Evolutionary conservation across 1,140 invertebrate species (phyloP).

Genomic region (Leptestheria dahalacensis): DNA sequence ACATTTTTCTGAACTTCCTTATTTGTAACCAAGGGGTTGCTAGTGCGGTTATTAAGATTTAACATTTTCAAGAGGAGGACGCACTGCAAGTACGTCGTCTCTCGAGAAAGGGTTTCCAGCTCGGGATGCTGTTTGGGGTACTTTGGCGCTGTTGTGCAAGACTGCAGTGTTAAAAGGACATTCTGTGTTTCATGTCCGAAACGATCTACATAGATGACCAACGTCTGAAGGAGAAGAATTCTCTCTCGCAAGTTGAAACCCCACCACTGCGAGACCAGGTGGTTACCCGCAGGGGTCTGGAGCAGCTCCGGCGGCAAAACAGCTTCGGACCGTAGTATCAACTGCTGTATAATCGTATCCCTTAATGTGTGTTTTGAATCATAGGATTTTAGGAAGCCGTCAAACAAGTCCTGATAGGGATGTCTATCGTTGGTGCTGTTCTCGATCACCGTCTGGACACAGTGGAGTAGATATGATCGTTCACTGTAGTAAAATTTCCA

Average conservation of each 20-base stretch:
- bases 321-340: not conserved
- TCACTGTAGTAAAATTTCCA: conserved; percentile 3
- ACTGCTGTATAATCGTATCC: not conserved
- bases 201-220: not conserved
- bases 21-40: not conserved
- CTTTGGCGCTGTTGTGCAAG: not conserved
- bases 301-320: not conserved
- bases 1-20: not conserved
- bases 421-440: not conserved
- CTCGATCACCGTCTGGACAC: not conserved
- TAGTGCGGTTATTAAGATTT: not conserved
- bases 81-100: not conserved
- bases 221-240: not conserved
- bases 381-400: not conserved
- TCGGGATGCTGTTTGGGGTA: not conserved
- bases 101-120: not conserved
- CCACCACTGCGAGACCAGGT: not conserved
- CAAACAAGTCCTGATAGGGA: not conserved
- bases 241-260: not conserved
- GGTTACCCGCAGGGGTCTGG: not conserved
- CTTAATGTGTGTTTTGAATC: not conserved
- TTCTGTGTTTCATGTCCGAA: not conserved
- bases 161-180: not conserved
- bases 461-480: not conserved
- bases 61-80: not conserved